Conservation (phyloP, 2,888 invertebrate genomes). For the Mystacides longicornis region DNA sequence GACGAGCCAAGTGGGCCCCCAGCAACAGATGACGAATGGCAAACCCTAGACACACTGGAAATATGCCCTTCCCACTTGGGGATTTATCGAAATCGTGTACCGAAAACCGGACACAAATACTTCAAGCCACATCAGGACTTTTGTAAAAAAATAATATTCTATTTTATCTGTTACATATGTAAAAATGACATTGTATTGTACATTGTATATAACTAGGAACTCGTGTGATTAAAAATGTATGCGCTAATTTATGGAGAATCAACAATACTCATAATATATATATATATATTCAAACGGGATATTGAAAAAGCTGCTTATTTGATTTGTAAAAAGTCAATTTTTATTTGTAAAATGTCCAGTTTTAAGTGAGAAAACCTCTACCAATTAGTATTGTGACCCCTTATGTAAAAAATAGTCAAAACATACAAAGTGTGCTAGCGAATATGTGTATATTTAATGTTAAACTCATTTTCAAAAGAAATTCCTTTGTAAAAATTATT, state of each 20-base stretch:
- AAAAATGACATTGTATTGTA: background rate
- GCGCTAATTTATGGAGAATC: background rate
- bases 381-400: too few species aligned
- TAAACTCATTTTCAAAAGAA: too few species aligned
- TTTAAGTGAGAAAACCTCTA: too few species aligned
- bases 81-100: constrained; percentile 5
- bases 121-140: constrained; percentile 7
- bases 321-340: too few species aligned
- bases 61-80: constrained; percentile 22
- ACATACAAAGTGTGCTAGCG: too few species aligned
- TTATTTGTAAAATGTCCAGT: too few species aligned
- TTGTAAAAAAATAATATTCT: background rate
- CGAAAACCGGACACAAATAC: constrained; percentile 6
- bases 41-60: constrained; percentile 42
- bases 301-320: too few species aligned
- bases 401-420: too few species aligned
- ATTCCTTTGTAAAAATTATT: too few species aligned
- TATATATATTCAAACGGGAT: too few species aligned
- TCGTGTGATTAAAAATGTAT: background rate
- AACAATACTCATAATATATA: too few species aligned
- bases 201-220: background rate
- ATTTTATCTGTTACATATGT: background rate
- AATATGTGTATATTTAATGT: too few species aligned
- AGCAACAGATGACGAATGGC: constrained; percentile 44
- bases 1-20: constrained; percentile 36